Percentiles rank a stretch among this genome's conserved stretches.
Evolutionary conservation across 2,113 vertebrate genomes (phyloP).

Genomic region (Bungarus multicinctus): DNA sequence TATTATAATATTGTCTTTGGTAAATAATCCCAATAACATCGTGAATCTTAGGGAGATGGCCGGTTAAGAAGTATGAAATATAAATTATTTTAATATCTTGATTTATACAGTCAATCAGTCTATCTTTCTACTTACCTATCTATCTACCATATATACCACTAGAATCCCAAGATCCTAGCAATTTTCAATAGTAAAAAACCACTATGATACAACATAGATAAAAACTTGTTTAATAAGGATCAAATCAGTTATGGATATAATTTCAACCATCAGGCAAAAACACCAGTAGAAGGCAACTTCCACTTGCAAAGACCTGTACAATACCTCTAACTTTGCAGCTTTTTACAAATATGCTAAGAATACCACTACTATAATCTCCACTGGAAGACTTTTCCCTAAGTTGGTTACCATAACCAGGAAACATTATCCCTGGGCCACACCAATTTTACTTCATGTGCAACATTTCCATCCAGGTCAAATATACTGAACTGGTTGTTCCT

Average conservation of each 20-base stretch:
- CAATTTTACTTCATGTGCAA: not conserved
- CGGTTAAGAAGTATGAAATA: not conserved
- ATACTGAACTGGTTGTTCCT: not conserved
- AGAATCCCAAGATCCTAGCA: not conserved
- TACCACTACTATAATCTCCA: not conserved
- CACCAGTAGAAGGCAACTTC: not conserved
- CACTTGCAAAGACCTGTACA: not conserved
- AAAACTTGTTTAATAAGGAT: not conserved
- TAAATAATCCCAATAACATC: not conserved
- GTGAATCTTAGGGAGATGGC: not conserved
- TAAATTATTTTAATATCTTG: not conserved
- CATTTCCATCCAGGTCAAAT: not conserved
- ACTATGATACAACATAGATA: not conserved
- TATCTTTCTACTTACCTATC: not conserved
- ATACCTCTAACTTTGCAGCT: not conserved
- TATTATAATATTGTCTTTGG: not conserved
- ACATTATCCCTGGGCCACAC: not conserved
- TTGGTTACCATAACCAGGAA: not conserved
- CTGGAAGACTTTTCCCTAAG: not conserved
- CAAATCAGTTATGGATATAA: not conserved
- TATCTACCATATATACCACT: not conserved
- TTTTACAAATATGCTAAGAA: not conserved
- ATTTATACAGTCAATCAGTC: not conserved
- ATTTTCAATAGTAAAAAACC: not conserved
- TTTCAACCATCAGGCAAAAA: not conserved